phyloP scores from a whole-genome alignment of 2,888 invertebrate species.

The Drosophila phalerata region DNA sequence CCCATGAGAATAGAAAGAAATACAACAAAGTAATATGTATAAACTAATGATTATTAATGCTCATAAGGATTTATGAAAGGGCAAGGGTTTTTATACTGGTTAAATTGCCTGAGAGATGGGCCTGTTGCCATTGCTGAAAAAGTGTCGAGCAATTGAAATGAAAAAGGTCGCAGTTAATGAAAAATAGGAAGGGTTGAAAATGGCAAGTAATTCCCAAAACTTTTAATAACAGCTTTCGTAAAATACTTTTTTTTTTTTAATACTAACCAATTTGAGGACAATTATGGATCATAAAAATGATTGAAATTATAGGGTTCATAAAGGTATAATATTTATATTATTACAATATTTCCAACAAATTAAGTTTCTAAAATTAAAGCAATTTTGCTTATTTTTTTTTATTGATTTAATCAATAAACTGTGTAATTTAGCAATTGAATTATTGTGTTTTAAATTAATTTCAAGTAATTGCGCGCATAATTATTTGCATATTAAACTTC shows the following conservation, averaged over 20 bases:
- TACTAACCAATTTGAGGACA: constrained; percentile 3
- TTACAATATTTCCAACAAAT: background rate
- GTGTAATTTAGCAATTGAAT: constrained; percentile 38
- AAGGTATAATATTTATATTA: background rate
- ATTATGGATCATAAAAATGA: constrained; percentile 1
- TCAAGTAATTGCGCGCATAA: constrained; percentile 46
- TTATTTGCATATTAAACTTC: constrained; percentile 66
- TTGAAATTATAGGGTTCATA: background rate
- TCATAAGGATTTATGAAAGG: constrained; percentile 67
- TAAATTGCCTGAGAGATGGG: constrained; percentile 58
- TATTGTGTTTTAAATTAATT: constrained; percentile 45
- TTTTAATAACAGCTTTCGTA: background rate
- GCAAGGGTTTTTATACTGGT: constrained; percentile 26
- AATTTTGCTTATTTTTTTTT: background rate
- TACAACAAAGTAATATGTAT: constrained; percentile 39
- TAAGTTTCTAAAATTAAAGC: background rate
- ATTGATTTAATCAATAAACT: constrained; percentile 17
- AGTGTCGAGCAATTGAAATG: constrained; percentile 62
- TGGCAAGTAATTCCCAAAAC: background rate
- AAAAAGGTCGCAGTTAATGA: constrained; percentile 11
- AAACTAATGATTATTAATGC: constrained; percentile 78
- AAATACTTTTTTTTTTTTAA: constrained; percentile 3
- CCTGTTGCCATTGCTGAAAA: constrained; percentile 43
- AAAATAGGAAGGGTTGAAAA: background rate
- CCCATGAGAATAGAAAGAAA: constrained; percentile 23